Evolutionary conservation across 2,888 invertebrate genomes (phyloP), one percentile per base, ranked within the genome.

Genomic region (Hirtodrosophila histrioides): DNA sequence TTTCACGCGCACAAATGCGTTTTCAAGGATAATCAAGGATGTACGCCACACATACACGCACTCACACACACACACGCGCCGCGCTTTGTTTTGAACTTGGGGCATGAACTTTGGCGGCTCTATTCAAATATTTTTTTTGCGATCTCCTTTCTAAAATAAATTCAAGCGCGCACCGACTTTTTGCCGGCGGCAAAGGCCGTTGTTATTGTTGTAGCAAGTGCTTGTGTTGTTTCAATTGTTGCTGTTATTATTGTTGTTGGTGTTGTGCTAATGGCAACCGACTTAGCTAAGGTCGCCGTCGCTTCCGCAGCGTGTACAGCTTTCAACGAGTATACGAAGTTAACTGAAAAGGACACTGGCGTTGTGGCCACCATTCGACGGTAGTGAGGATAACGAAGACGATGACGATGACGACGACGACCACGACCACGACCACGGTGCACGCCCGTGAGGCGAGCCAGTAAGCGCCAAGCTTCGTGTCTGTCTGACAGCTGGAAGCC

Each of bases 301-400:
- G 66, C 71, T 80, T 69, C 78, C 80, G 87, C 55, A 69, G 63
- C 75, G 65, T 79, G 86, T 67, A 74, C 87, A 89, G 88, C 87
- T 88, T 79, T 78, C 90, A 78, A 82, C 83, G 89, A 89, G 81
- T 86, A 83, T 83, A 87, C 87, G 88, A 86, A 88, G 83, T 83
- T 76, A 81, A 89, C 89, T 89, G 84, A 80, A 76, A 78, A 81
- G 79, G 79, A 66, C 60, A 74, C 76, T 51, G 60, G 11, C 56
- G 29, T 12, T 35, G 53, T 35, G 35, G 39, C 9, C 46, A 66
- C 57, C 48, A 62, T 24, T 12, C 39, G 45, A 57, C 65, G 64
- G 43, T 48, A 39, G 17, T 31, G 35, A 50, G 37, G 44, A 41
- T 37, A 53, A 44, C 36, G 44, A 49, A 48, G 40, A 40, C 45